Evolutionary conservation across 2,797 vertebrate genomes (phyloP).

Genomic region (Lacerta viridis): DNA sequence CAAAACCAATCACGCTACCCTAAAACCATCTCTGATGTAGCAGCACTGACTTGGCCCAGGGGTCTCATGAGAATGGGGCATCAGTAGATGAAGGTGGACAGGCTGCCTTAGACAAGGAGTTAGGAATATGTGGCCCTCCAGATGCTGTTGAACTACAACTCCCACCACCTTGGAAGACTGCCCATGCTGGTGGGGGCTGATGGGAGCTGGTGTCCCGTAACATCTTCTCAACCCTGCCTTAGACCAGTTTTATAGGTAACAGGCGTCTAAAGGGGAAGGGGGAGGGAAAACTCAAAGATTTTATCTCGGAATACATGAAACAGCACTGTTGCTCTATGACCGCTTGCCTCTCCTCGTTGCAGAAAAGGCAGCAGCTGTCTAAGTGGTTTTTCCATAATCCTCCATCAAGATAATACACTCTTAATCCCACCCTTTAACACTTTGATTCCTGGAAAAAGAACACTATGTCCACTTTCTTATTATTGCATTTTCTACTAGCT

Average conservation of each 20-base stretch:
- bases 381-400: constrained; percentile 60
- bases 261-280: too few species aligned
- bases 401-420: constrained; percentile 54
- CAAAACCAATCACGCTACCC: too few species aligned
- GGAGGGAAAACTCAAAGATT: too few species aligned
- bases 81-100: neutral
- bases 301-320: neutral
- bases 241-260: neutral
- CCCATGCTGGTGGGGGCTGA: too few species aligned
- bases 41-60: neutral
- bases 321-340: neutral
- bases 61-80: neutral
- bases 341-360: neutral
- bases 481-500: constrained; percentile 48
- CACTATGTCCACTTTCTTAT: constrained; percentile 2
- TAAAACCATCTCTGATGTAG: too few species aligned
- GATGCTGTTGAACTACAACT: too few species aligned
- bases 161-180: too few species aligned
- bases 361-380: constrained; percentile 52
- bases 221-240: neutral
- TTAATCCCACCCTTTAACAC: constrained; percentile 59
- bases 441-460: constrained; percentile 59
- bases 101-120: too few species aligned
- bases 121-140: too few species aligned
- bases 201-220: too few species aligned